Evolutionary conservation across 2,888 invertebrate genomes (phyloP).

Genomic region (Ornithoptera priamus): DNA sequence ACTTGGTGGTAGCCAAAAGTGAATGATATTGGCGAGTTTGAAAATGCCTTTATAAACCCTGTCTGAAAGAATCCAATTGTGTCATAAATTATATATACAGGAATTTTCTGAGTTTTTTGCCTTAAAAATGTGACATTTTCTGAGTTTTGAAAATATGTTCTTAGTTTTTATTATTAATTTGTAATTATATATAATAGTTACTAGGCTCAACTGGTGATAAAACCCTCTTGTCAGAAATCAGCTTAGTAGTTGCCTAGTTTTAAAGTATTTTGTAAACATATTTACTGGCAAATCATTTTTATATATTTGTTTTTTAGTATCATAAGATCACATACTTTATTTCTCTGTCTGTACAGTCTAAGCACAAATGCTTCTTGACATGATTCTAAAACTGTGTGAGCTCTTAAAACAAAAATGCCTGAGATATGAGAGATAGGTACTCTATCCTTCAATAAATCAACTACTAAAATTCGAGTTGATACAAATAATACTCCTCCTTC

Average conservation of each 20-base stretch:
- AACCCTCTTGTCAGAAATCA: background rate
- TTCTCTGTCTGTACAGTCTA: conserved; percentile 93
- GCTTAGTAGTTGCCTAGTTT: background rate
- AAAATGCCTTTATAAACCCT: conserved; percentile 97
- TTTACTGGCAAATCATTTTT: background rate
- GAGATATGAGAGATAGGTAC: conserved; percentile 93
- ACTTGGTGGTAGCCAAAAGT: conserved; percentile 94
- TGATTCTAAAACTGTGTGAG: conserved; percentile 92
- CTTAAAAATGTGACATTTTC: no score
- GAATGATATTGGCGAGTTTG: conserved; percentile 93
- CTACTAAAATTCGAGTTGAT: conserved; percentile 95
- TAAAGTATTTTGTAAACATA: background rate
- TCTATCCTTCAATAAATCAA: conserved; percentile 95
- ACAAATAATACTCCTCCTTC: conserved; percentile 97
- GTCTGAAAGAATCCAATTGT: conserved; percentile 72
- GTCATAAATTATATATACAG: no score
- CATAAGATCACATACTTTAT: conserved; percentile 82
- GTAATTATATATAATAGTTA: no score
- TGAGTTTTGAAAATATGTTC: no score
- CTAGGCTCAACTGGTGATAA: no score
- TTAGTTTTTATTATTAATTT: no score
- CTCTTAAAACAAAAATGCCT: conserved; percentile 94
- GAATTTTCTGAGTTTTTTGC: no score
- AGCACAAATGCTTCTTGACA: conserved; percentile 98
- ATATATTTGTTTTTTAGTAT: background rate